phyloP scores from a whole-genome alignment of 2,888 invertebrate species.

The Subacronicta megacephala region DNA sequence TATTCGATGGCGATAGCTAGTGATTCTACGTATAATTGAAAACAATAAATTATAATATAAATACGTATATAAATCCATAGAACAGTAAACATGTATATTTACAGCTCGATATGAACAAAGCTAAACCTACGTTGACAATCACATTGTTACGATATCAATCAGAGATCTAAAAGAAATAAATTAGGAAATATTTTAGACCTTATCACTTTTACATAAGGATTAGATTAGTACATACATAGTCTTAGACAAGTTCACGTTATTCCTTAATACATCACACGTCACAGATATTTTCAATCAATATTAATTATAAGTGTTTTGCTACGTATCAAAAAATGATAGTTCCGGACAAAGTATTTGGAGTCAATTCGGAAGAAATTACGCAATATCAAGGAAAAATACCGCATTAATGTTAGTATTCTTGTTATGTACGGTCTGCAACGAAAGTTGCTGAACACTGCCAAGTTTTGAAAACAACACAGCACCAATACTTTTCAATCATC shows the following conservation, averaged over 20 bases:
- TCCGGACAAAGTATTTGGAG: neutral
- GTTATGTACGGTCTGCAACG: too few relatives aligned
- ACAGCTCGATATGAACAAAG: slow-evolving; percentile 46
- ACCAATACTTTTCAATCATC: too few relatives aligned
- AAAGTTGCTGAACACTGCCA: too few relatives aligned
- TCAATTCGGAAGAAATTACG: neutral
- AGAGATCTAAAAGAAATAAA: slow-evolving; percentile 49
- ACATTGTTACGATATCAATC: slow-evolving; percentile 56
- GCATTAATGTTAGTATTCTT: neutral
- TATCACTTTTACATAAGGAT: slow-evolving; percentile 26
- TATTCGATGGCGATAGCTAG: slow-evolving; percentile 27
- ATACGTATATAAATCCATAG: slow-evolving; percentile 41
- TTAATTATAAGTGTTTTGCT: neutral
- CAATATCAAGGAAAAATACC: neutral
- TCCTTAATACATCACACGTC: slow-evolving; percentile 1
- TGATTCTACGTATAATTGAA: slow-evolving; percentile 22
- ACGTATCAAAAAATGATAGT: slow-evolving; percentile 2
- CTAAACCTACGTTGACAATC: slow-evolving; percentile 47
- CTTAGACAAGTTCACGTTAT: slow-evolving; percentile 23
- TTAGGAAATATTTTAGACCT: slow-evolving; percentile 34
- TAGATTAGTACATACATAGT: slow-evolving; percentile 23
- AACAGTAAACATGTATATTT: slow-evolving; percentile 48
- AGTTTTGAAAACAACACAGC: too few relatives aligned
- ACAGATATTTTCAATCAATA: slow-evolving; percentile 10
- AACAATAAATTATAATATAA: slow-evolving; percentile 28